phyloP scores from a whole-genome alignment of 2,888 invertebrate genomes.

The Venusia cambrica region DNA sequence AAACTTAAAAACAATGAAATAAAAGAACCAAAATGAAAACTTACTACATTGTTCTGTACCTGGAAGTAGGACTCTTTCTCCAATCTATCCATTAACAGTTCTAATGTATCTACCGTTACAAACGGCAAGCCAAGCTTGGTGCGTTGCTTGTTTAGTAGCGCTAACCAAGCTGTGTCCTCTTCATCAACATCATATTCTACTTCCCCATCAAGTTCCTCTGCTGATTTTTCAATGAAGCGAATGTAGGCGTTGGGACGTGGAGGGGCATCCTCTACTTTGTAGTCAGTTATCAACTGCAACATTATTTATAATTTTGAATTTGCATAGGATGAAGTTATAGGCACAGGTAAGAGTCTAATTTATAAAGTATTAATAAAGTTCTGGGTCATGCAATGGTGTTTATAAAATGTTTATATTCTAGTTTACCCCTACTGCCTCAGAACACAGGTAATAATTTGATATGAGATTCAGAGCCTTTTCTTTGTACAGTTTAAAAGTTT shows the following conservation, averaged over 20 bases:
- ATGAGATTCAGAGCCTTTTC: too few species aligned
- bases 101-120: slow-evolving; percentile 94
- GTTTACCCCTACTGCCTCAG: too few species aligned
- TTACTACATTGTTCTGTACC: slow-evolving; percentile 53
- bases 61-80: slow-evolving; percentile 99
- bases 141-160: slow-evolving; percentile 92
- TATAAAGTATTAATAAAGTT: too few species aligned
- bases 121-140: slow-evolving; percentile 85
- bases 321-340: too few species aligned
- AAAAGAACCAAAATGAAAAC: slow-evolving; percentile 8
- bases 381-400: too few species aligned
- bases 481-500: too few species aligned
- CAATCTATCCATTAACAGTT: slow-evolving; percentile 97
- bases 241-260: slow-evolving; percentile 94
- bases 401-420: too few species aligned
- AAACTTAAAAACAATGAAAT: too few species aligned
- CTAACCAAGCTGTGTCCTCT: slow-evolving; percentile 97
- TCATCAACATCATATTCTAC: slow-evolving; percentile 99
- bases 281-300: slow-evolving; percentile 85
- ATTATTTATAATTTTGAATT: slow-evolving; percentile 1
- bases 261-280: slow-evolving; percentile 90
- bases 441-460: too few species aligned
- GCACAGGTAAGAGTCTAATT: too few species aligned
- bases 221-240: slow-evolving; percentile 95
- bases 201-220: slow-evolving; percentile 96